phyloP scores from a whole-genome alignment of 2,113 vertebrate species.

The Macrotis lagotis region DNA sequence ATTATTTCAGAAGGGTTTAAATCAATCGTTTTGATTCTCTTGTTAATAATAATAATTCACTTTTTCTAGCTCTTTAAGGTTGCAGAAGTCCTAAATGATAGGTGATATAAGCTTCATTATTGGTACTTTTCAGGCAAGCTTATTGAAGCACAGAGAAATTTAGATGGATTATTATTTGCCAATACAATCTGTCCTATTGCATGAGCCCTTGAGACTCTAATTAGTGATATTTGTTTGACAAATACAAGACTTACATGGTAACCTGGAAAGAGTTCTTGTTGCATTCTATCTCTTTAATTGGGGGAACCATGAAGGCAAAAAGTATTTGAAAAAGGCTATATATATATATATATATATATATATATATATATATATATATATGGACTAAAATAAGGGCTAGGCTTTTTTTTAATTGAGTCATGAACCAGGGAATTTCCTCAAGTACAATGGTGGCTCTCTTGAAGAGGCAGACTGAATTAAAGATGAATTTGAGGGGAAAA shows the following conservation, averaged over 20 bases:
- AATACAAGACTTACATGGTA: neutral
- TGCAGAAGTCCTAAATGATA: neutral
- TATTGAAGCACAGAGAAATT: neutral
- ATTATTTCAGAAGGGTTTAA: conserved; percentile 45
- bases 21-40: conserved; percentile 17
- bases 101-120: neutral
- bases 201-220: conserved; percentile 16
- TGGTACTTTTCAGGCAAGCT: neutral
- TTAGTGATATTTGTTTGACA: neutral
- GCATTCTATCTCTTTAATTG: neutral
- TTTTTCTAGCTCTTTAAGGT: neutral
- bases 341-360: no score
- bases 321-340: neutral
- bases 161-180: neutral
- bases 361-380: no score
- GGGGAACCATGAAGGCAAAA: neutral
- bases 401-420: neutral
- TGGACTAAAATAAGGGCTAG: neutral
- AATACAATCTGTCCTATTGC: neutral
- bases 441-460: neutral
- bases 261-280: neutral
- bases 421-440: neutral
- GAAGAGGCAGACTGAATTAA: neutral
- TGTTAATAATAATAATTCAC: neutral
- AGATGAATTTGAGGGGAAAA: neutral